A percentile compares a stretch with the other conserved stretches of the same genome.
Conservation (phyloP, 2,113 vertebrate species). For the Elgaria multicarinata region DNA sequence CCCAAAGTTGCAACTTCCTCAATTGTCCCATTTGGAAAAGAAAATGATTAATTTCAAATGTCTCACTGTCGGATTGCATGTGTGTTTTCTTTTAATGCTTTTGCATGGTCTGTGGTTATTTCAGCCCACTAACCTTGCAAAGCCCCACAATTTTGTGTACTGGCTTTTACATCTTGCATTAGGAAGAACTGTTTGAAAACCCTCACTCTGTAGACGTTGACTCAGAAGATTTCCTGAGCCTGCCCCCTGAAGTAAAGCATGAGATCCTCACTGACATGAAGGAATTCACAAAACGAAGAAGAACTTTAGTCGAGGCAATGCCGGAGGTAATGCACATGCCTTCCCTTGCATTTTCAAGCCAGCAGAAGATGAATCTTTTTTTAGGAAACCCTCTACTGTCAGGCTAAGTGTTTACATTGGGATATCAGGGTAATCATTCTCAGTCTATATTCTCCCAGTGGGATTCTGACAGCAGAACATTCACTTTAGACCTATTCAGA, state of each 20-base stretch:
- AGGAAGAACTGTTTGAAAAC: slow-evolving; percentile 85
- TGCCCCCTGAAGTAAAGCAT: slow-evolving; percentile 93
- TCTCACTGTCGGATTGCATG: background rate
- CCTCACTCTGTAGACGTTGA: slow-evolving; percentile 91
- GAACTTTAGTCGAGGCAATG: slow-evolving; percentile 90
- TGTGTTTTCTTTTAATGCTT: background rate
- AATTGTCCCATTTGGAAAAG: background rate
- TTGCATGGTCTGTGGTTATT: background rate
- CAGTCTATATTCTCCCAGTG: background rate
- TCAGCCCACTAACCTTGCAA: background rate
- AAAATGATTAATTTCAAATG: background rate
- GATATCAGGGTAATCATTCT: background rate
- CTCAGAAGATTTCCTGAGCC: slow-evolving; percentile 88
- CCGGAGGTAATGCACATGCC: slow-evolving; percentile 84
- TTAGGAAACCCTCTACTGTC: background rate
- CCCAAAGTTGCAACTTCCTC: background rate
- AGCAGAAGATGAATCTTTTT: background rate
- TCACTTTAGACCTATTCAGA: no score
- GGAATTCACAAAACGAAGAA: slow-evolving; percentile 91
- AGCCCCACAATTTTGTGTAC: background rate
- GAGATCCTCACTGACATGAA: slow-evolving; percentile 97
- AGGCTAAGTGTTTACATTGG: background rate
- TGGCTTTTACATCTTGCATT: background rate
- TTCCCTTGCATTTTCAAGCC: background rate
- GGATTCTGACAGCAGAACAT: background rate